These are phyloP conservation scores for Calameuta pallipes DNA, from an alignment of 2,888 invertebrate species.

Conservation along the genomic window DNA sequence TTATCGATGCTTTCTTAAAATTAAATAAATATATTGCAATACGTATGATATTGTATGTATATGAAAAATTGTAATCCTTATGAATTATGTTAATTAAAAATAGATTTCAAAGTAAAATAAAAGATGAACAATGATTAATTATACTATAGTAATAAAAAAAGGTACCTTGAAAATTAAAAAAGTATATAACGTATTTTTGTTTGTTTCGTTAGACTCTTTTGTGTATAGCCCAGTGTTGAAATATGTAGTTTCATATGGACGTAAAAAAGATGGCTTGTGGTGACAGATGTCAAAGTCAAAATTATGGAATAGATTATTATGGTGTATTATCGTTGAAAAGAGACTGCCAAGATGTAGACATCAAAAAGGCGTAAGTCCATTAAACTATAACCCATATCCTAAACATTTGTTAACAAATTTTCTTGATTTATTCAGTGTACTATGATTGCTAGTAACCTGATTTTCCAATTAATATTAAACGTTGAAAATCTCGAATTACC, in stretches of 20 bases:
- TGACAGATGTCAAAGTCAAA: conserved; percentile 28
- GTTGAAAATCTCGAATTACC: too few relatives aligned
- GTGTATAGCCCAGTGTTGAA: conserved; percentile 7
- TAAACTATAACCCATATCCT: neutral
- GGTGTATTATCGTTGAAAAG: conserved; percentile 78
- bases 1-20: too few relatives aligned
- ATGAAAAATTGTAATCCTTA: too few relatives aligned
- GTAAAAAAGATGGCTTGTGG: neutral
- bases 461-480: too few relatives aligned
- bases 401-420: neutral
- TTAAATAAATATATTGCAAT: too few relatives aligned
- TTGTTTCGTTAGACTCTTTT: too few relatives aligned
- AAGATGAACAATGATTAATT: conserved; percentile 5
- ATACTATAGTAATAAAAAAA: neutral
- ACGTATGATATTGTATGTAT: too few relatives aligned
- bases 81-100: neutral
- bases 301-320: conserved; percentile 83
- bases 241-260: conserved; percentile 10
- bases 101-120: conserved; percentile 4
- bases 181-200: too few relatives aligned
- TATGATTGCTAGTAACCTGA: too few relatives aligned
- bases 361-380: conserved; percentile 75
- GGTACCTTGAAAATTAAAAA: too few relatives aligned
- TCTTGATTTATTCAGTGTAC: too few relatives aligned
- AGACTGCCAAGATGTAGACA: conserved; percentile 74